phyloP scores from a whole-genome alignment of 37 sponge, comb jelly and placozoan species.

The Agelas oroides region DNA sequence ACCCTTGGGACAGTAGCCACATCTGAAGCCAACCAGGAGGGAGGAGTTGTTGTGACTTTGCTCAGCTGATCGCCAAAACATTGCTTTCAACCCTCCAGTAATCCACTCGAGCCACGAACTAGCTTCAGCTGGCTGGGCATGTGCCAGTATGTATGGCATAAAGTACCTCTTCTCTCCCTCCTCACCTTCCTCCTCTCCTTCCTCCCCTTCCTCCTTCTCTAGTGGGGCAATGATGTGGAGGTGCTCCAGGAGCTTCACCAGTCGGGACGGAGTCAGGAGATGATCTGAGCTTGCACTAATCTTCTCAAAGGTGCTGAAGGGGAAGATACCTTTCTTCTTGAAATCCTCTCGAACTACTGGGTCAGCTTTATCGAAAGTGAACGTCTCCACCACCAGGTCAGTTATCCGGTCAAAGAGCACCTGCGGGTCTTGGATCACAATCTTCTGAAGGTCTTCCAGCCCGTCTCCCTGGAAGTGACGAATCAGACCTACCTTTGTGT shows the following conservation, averaged over 20 bases:
- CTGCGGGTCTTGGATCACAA: slow-evolving; percentile 28
- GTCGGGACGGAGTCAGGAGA: too few species aligned
- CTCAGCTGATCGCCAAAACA: too few species aligned
- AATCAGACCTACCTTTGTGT: not conserved
- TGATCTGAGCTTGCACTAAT: too few species aligned
- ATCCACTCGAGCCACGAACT: too few species aligned
- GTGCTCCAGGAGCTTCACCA: not conserved
- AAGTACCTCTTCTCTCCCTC: slow-evolving; percentile 1
- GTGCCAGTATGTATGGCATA: not conserved
- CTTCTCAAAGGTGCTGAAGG: not conserved
- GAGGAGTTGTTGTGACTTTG: not conserved
- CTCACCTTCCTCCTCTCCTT: too few species aligned
- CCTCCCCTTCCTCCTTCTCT: not conserved
- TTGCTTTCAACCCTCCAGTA: not conserved
- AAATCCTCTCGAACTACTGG: not conserved
- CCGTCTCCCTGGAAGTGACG: not conserved
- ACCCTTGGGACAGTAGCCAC: slow-evolving; percentile 18
- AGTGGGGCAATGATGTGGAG: slow-evolving; percentile 23
- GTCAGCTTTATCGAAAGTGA: slow-evolving; percentile 3
- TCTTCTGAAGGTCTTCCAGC: not conserved
- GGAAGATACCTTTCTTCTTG: slow-evolving; percentile 17
- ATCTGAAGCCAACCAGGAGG: not conserved
- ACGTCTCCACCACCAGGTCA: slow-evolving; percentile 8
- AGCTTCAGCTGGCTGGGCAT: not conserved
- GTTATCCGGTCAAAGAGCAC: not conserved